A percentile compares a stretch with the other conserved stretches of the same genome.
These are phyloP conservation scores for Plodia interpunctella DNA, from an alignment of 1,140 invertebrate genomes.

Conservation along the genomic window DNA sequence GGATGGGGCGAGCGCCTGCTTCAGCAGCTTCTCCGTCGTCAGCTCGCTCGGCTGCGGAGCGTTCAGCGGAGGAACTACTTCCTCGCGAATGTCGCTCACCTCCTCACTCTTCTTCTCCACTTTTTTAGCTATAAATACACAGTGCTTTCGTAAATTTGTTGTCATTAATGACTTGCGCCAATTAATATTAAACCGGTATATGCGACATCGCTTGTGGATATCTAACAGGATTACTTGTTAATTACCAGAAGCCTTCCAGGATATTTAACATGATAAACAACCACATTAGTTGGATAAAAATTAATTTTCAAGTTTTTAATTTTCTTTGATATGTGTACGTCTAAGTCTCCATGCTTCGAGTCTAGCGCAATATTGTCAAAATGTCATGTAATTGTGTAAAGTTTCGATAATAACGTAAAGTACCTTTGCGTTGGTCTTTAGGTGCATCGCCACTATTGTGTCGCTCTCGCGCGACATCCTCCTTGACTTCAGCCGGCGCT, in stretches of 20 bases:
- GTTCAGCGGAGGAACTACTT: slow-evolving; percentile 58
- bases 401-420: not conserved
- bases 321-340: no score
- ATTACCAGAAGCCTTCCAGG: no score
- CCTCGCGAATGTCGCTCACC: slow-evolving; percentile 30
- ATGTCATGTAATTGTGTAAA: no score
- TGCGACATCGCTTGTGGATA: no score
- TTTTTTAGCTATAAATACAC: slow-evolving; percentile 41
- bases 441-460: slow-evolving; percentile 42
- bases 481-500: slow-evolving; percentile 36
- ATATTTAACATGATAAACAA: no score
- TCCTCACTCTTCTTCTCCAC: slow-evolving; percentile 49
- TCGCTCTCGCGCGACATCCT: slow-evolving; percentile 38
- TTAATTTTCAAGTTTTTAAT: no score
- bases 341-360: no score
- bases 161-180: no score
- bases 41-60: slow-evolving; percentile 65
- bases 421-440: slow-evolving; percentile 70
- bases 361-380: no score
- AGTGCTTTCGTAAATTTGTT: not conserved
- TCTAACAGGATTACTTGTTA: no score
- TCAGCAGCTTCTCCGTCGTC: slow-evolving; percentile 69
- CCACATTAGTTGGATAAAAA: no score
- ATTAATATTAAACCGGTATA: no score
- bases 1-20: slow-evolving; percentile 39